Evolutionary conservation across 2,888 invertebrate species (phyloP), one percentile per base, ranked within the genome.

Genomic region (Physocephala rufipes): DNA sequence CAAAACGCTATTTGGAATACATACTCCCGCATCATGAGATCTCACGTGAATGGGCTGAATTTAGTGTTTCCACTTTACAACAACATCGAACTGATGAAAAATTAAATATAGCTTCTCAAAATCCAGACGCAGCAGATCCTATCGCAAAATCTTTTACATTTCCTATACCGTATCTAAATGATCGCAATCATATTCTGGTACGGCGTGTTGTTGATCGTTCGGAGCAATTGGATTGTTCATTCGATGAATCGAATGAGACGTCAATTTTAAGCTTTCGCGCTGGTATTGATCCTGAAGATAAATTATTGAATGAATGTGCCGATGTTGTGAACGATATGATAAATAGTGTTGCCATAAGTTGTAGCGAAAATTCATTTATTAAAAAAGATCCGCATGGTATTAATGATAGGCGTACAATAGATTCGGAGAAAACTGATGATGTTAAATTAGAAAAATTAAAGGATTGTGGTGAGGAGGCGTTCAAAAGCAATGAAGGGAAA

Each of bases 321-420:
- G 83, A 85, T 55, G 78, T 90, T 30, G 76, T 91, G 59, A 81
- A 86, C 43, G 87, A 89, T 73, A 87, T 91, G 78, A 82, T 91
- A 68, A 87, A 88, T 76, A 87, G 89, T n/a, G 89, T 91, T 45
- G 90, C 90, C 80, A 89, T 90, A 51, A 89, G 88, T 77, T 86
- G 90, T 78, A 85, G 88, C 71, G 89, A 90, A 81, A 88, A 90
- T 78, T 83, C 85, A 2, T 84, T 91, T 73, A 78, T 80, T 1
- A 78, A 74, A 65, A 70, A 70, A 9, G 84, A 84, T 77, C 79
- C 82, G 0, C 79, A 81, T 71, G 75, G 75, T 7, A 30, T 74
- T 9, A 36, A 36, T 36, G 36, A 36, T 36, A 9, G 9, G 36
- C 9, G 5, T 9, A 7, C 36, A 36, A 74, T 43, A 1, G 73